Conservation (phyloP, 2,888 invertebrate genomes). For the Odontothrips loti region DNA sequence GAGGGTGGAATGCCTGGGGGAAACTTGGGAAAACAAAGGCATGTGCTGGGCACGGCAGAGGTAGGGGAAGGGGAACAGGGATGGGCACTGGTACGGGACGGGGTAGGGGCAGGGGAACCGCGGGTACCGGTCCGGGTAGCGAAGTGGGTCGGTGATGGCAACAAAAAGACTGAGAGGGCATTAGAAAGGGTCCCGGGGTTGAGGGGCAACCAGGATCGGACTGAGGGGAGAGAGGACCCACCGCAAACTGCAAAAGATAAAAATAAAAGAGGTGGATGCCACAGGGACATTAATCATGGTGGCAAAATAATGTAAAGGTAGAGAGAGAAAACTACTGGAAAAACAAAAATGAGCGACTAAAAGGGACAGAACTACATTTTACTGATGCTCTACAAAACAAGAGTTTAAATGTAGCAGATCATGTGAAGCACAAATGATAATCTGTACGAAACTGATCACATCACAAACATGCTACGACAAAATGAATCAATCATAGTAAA, state of each 20-base stretch:
- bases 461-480: not conserved
- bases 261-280: not conserved
- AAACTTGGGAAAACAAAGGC: not conserved
- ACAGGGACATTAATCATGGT: too few species aligned
- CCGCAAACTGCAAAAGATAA: constrained; percentile 41
- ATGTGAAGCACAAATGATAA: too few species aligned
- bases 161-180: not conserved
- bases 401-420: too few species aligned
- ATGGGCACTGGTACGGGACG: constrained; percentile 32
- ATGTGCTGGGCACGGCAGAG: constrained; percentile 35
- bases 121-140: constrained; percentile 27
- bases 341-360: too few species aligned
- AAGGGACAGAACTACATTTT: too few species aligned
- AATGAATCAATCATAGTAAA: not conserved
- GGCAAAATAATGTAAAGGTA: too few species aligned
- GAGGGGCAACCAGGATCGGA: constrained; percentile 9
- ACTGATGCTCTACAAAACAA: too few species aligned
- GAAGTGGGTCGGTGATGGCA: not conserved
- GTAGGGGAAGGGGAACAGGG: constrained; percentile 39
- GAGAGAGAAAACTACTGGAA: too few species aligned
- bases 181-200: not conserved
- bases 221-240: constrained; percentile 4
- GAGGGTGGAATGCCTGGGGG: not conserved
- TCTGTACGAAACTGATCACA: too few species aligned
- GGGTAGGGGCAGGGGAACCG: constrained; percentile 29